A percentile compares a stretch with the other conserved stretches of the same genome.
phyloP scores from a whole-genome alignment of 2,888 invertebrate genomes.

The Torymus tubicola region DNA sequence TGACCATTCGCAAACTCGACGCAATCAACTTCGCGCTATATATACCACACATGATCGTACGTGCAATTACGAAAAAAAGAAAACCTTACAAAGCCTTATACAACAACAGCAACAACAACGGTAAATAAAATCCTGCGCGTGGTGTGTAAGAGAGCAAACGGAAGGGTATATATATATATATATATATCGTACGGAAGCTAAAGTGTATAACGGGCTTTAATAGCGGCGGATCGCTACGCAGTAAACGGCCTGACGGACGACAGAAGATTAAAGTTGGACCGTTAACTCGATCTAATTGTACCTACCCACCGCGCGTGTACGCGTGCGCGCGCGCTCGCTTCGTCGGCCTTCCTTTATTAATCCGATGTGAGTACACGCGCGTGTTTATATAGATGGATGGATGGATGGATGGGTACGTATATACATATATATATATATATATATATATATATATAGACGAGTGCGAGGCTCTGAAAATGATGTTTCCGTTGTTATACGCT shows the following conservation, averaged over 20 bases:
- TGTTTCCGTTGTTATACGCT: too few relatives aligned
- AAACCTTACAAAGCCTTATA: too few relatives aligned
- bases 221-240: slow-evolving; percentile 75
- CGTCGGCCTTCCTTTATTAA: slow-evolving; percentile 73
- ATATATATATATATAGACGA: too few relatives aligned
- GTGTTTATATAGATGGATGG: not conserved
- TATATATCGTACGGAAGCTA: slow-evolving; percentile 65
- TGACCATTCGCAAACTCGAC: slow-evolving; percentile 46
- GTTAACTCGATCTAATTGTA: slow-evolving; percentile 77
- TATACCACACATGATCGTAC: not conserved
- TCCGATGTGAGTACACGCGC: slow-evolving; percentile 59
- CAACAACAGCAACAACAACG: not conserved
- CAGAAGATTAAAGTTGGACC: slow-evolving; percentile 75
- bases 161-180: too few relatives aligned
- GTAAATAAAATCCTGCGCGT: slow-evolving; percentile 39
- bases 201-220: slow-evolving; percentile 72
- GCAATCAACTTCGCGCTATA: slow-evolving; percentile 46
- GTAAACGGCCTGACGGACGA: slow-evolving; percentile 75
- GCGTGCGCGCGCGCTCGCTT: slow-evolving; percentile 28
- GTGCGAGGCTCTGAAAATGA: too few relatives aligned
- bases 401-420: too few relatives aligned
- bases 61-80: not conserved
- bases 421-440: too few relatives aligned
- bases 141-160: slow-evolving; percentile 58
- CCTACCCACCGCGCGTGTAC: slow-evolving; percentile 63